A percentile compares a stretch with the other conserved stretches of the same genome.
Conservation (phyloP, 2,113 vertebrate species). For the Eulemur macaco region DNA sequence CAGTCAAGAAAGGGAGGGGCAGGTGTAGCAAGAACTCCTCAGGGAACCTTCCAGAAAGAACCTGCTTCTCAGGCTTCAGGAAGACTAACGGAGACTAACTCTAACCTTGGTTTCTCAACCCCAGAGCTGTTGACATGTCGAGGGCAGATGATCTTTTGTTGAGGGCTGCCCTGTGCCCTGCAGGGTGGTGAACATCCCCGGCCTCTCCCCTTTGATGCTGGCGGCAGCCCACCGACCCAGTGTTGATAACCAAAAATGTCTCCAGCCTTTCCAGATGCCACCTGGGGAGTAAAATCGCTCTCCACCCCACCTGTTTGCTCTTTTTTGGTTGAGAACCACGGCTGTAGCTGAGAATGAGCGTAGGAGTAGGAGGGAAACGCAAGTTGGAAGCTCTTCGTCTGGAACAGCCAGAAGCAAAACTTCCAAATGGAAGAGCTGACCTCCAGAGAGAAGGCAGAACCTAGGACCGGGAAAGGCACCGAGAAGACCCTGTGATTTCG, state of each 20-base stretch:
- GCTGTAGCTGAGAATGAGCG: not conserved
- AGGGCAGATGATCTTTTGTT: not conserved
- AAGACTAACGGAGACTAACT: not conserved
- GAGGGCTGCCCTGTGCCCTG: too few species aligned
- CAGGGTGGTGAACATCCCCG: not conserved
- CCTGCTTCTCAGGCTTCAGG: not conserved
- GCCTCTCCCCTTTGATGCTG: not conserved
- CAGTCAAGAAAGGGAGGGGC: not conserved
- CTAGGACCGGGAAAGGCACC: not conserved
- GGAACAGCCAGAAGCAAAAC: not conserved
- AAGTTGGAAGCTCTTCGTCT: not conserved
- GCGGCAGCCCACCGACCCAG: not conserved
- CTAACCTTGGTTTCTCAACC: not conserved
- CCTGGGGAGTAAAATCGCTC: not conserved
- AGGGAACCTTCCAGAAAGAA: not conserved
- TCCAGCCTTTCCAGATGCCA: not conserved
- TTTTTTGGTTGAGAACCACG: not conserved
- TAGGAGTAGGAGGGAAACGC: not conserved
- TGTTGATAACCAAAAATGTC: not conserved
- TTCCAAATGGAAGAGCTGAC: not conserved
- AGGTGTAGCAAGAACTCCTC: not conserved
- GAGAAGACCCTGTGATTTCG: not conserved
- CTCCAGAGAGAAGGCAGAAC: not conserved
- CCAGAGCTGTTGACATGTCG: not conserved
- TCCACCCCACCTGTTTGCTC: not conserved